These are phyloP conservation scores for Manis crassicaudata DNA, from an alignment of 2,797 vertebrate species.

Conservation along the genomic window DNA sequence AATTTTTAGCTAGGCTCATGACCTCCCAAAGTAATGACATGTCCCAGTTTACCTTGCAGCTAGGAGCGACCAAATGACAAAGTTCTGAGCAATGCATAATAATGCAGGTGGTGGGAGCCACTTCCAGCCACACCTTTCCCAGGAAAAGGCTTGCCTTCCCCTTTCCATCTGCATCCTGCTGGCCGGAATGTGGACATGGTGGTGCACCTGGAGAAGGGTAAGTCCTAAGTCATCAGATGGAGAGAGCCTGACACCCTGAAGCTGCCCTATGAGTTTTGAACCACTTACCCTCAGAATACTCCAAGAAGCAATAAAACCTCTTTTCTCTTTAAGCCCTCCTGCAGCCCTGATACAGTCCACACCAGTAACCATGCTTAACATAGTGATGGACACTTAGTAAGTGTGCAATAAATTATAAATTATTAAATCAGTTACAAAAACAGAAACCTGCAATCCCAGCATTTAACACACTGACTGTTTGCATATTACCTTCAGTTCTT, in stretches of 20 bases:
- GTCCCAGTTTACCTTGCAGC: background rate
- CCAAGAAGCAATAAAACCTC: background rate
- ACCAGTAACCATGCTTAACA: background rate
- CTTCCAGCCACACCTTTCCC: background rate
- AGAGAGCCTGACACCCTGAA: background rate
- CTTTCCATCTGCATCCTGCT: background rate
- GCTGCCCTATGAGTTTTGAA: background rate
- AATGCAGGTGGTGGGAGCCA: background rate
- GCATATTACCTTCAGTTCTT: background rate
- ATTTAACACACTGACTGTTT: background rate
- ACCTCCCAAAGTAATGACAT: background rate
- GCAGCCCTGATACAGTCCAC: background rate
- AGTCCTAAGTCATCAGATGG: background rate
- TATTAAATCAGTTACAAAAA: slow-evolving; percentile 51
- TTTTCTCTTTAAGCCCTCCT: background rate
- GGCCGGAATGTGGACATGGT: background rate
- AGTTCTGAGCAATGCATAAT: background rate
- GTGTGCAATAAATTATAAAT: slow-evolving; percentile 47
- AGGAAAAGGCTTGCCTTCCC: background rate
- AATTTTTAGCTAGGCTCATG: background rate
- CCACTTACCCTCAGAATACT: background rate
- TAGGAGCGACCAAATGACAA: background rate
- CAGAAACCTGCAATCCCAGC: background rate
- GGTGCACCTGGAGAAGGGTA: background rate
- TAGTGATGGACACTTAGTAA: slow-evolving; percentile 27